Percentiles rank a stretch among this genome's conserved stretches.
phyloP scores from a whole-genome alignment of 1,140 invertebrate genomes.

The Uloborus diversus region DNA sequence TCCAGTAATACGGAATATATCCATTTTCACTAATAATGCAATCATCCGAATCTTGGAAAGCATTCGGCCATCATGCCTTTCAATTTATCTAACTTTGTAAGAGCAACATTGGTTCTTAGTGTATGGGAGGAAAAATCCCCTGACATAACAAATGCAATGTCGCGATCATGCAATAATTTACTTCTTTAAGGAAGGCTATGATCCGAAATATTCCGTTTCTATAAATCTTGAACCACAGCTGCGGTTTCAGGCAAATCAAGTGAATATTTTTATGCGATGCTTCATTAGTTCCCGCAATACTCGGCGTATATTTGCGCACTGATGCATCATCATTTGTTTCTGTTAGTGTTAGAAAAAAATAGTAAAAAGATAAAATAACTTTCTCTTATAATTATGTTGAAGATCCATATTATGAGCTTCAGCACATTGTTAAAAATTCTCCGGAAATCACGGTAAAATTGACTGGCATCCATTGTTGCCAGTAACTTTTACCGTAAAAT shows the following conservation, averaged over 20 bases:
- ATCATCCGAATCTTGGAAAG: neutral
- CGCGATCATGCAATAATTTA: conserved; percentile 23
- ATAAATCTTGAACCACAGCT: conserved; percentile 18
- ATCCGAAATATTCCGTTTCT: neutral
- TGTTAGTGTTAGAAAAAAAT: too few species aligned
- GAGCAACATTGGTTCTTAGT: neutral
- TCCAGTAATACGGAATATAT: too few species aligned
- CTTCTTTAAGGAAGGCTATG: conserved; percentile 10
- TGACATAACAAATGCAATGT: conserved; percentile 3
- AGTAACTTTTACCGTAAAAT: too few species aligned
- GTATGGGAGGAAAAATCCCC: neutral
- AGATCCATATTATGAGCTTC: too few species aligned
- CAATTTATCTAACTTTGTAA: conserved; percentile 19
- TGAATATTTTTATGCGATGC: conserved; percentile 2
- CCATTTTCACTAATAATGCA: too few species aligned
- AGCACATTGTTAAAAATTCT: too few species aligned
- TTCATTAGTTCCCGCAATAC: neutral
- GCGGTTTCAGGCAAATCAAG: conserved; percentile 21
- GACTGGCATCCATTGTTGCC: too few species aligned
- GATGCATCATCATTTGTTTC: too few species aligned
- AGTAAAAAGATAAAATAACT: too few species aligned
- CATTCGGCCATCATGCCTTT: neutral
- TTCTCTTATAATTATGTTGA: too few species aligned
- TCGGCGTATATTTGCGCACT: too few species aligned
- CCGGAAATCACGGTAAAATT: too few species aligned